A percentile compares a stretch with the other conserved stretches of the same genome.
phyloP scores from a whole-genome alignment of 2,797 vertebrate species.

The Sebastes kiyomatsui region DNA sequence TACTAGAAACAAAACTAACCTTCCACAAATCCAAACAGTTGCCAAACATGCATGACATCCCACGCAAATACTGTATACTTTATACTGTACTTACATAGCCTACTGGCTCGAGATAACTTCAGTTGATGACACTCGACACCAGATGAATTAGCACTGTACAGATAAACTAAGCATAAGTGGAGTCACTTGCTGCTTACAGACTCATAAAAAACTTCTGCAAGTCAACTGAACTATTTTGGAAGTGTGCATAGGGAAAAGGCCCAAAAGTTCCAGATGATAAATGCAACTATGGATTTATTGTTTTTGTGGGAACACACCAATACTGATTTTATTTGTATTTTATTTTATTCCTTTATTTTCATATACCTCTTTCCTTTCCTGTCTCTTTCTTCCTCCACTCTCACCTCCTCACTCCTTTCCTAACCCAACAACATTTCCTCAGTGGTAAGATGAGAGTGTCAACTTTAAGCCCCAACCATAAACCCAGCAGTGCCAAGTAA shows the following conservation, averaged over 20 bases:
- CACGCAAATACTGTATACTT: neutral
- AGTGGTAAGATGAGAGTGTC: constrained; percentile 52
- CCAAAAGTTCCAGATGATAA: neutral
- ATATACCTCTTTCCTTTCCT: neutral
- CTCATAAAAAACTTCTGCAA: neutral
- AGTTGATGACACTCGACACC: neutral
- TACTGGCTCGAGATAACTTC: neutral
- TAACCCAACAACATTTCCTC: constrained; percentile 25
- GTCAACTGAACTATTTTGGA: neutral
- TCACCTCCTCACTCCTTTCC: constrained; percentile 26
- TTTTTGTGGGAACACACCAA: neutral
- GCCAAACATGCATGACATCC: neutral
- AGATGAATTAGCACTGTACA: neutral
- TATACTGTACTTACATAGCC: neutral
- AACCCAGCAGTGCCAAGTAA: constrained; percentile 78
- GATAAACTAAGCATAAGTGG: neutral
- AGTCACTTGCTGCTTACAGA: neutral
- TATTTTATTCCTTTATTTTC: neutral
- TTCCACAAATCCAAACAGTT: neutral
- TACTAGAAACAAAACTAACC: neutral
- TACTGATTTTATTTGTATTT: neutral
- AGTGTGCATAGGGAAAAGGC: neutral
- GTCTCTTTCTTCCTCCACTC: neutral
- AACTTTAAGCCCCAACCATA: constrained; percentile 73
- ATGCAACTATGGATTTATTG: neutral